Conservation (phyloP, 2,797 vertebrate species). For the Amblyopsis hoosieri region DNA sequence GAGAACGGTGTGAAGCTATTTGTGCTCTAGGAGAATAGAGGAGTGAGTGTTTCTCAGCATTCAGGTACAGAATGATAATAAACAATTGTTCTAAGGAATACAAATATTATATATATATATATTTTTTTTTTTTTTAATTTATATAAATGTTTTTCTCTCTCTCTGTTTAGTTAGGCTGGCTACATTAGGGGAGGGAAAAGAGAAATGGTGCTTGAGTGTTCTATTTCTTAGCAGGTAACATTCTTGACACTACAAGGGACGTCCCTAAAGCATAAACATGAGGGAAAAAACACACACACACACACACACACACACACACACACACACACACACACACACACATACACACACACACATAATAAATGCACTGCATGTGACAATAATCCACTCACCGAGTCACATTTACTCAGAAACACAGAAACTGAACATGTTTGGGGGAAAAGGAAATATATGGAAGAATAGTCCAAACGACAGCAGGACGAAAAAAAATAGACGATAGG, state of each 20-base stretch:
- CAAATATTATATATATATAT: too few species aligned
- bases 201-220: constrained; percentile 52
- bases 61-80: too few species aligned
- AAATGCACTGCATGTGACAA: constrained; percentile 24
- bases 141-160: too few species aligned
- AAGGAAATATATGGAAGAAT: constrained; percentile 2
- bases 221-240: constrained; percentile 64
- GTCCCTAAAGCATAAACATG: constrained; percentile 54
- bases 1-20: too few species aligned
- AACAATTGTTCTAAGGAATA: too few species aligned
- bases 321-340: not conserved
- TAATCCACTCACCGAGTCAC: too few species aligned
- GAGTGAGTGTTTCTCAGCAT: too few species aligned
- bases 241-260: constrained; percentile 47
- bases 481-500: not conserved
- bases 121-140: too few species aligned
- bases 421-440: not conserved
- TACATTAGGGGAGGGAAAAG: constrained; percentile 24
- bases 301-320: constrained; percentile 6
- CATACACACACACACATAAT: constrained; percentile 11
- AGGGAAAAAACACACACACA: not conserved
- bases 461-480: constrained; percentile 13
- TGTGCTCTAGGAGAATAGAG: too few species aligned
- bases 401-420: not conserved
- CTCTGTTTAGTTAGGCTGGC: too few species aligned